Conservation (phyloP, 2,888 invertebrate genomes). For the Anorthoa munda region DNA sequence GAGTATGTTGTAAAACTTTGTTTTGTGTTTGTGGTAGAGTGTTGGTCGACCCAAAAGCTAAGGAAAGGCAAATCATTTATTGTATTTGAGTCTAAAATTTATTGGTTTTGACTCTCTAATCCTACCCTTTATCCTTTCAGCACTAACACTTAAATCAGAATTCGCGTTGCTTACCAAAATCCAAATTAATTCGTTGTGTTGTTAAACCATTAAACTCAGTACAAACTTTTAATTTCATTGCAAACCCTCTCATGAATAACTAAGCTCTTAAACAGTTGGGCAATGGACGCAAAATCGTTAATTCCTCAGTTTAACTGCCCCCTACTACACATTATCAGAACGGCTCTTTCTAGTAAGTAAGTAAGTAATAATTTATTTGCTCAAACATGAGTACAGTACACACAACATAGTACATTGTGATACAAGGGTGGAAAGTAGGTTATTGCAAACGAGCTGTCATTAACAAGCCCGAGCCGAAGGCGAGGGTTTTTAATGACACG, state of each 20-base stretch:
- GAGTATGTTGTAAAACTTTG: background rate
- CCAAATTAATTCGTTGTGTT: constrained; percentile 44
- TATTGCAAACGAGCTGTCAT: too few species aligned
- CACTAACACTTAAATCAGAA: constrained; percentile 10
- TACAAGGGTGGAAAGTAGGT: too few species aligned
- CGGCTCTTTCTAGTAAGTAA: constrained; percentile 34
- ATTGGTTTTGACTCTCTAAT: background rate
- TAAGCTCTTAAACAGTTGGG: constrained; percentile 43
- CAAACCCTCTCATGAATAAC: constrained; percentile 43
- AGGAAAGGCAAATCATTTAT: too few species aligned
- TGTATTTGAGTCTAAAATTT: too few species aligned
- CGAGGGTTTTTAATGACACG: too few species aligned
- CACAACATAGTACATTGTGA: too few species aligned
- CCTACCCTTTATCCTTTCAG: background rate
- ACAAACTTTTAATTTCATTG: constrained; percentile 54
- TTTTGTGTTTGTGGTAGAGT: background rate
- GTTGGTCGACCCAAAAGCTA: too few species aligned
- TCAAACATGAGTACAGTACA: too few species aligned
- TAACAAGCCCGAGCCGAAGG: too few species aligned
- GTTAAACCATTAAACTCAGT: constrained; percentile 21
- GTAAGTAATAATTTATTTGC: too few species aligned
- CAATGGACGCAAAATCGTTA: constrained; percentile 20
- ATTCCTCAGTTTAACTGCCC: constrained; percentile 29
- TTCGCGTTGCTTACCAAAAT: constrained; percentile 23
- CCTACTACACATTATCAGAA: constrained; percentile 43